Base-by-base conservation (phyloP, 2,888 invertebrate genomes). In the Dolichopus griseipennis region DNA sequence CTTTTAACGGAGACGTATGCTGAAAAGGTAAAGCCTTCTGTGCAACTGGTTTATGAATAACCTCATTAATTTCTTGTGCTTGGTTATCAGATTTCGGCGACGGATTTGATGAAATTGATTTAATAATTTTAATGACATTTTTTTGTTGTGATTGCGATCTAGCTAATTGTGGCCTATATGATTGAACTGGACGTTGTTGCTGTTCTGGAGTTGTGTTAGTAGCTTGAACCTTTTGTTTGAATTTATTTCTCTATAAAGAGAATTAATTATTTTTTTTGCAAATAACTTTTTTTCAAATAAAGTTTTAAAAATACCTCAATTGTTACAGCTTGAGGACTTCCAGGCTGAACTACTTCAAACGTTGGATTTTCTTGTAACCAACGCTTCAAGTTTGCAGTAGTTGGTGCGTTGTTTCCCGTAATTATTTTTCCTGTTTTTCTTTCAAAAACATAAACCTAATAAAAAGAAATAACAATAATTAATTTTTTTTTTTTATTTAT, bases 361-460 rank as follows among this genome's bases (percentile, higher is more conserved):
- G 91, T 90, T 3, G 94, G 95, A 83, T 96, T 91, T 73, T 89
- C 89, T 77, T 90, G 88, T 12, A 96, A 83, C 94, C 94, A 96
- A 33, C 87, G 84, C 75, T 90, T 90, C 52, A 96, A 83, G 76
- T 90, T 91, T 27, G 87, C 86, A 52, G 90, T 88, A 10, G 89
- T 90, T 0, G 96, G 96, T 61, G 95, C 95, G 77, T 88, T 89
- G n/a, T 86, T 85, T 12, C 93, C 95, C 69, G 87, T 86, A 72
- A 90, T 80, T 75, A 87, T 81, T 74, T 88, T 88, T 4, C 94
- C 94, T 43, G 88, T 88, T 77, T 89, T 87, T 65, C 91, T 85
- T 78, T 95, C 94, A 78, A 90, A 89, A n/a, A 96, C 93, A 72
- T 91, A 88, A 1, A 95, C 86, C 79, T 79, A 67, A 21, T 71